Evolutionary conservation across 2,113 vertebrate genomes (phyloP).

Genomic region (Lontra canadensis): DNA sequence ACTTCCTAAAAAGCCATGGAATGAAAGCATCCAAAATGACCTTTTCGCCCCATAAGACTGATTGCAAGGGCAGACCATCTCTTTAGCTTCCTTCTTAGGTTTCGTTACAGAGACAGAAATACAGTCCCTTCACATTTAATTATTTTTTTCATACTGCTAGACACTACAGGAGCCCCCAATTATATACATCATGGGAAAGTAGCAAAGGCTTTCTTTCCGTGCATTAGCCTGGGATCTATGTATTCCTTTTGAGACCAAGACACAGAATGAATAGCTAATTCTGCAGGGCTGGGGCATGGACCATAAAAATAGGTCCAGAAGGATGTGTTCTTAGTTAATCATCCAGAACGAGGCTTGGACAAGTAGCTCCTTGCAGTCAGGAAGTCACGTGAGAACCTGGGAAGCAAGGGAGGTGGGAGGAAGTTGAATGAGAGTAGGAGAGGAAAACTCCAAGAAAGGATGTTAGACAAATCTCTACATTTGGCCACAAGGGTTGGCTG

Average conservation of each 20-base stretch:
- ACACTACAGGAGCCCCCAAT: background rate
- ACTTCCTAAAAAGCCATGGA: background rate
- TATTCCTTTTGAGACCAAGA: background rate
- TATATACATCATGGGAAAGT: background rate
- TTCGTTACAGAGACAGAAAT: background rate
- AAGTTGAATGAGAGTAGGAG: background rate
- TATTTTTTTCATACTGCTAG: background rate
- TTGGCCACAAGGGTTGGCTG: background rate
- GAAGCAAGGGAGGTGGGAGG: background rate
- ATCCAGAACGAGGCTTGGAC: constrained; percentile 4
- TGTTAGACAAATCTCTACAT: background rate
- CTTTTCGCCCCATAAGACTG: background rate
- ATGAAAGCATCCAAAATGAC: constrained; percentile 11
- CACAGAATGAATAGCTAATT: background rate
- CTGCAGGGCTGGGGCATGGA: background rate
- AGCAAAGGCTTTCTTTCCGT: background rate
- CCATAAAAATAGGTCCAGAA: background rate
- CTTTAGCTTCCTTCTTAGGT: background rate
- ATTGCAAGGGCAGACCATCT: background rate
- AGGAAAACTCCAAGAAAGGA: background rate
- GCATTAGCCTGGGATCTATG: background rate
- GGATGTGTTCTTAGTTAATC: background rate
- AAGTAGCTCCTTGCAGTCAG: background rate
- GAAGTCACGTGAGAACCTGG: background rate
- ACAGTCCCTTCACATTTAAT: background rate